Evolutionary conservation across 2,888 invertebrate species (phyloP), one percentile per base, ranked within the genome.

Genomic region (Chrysolina americana): DNA sequence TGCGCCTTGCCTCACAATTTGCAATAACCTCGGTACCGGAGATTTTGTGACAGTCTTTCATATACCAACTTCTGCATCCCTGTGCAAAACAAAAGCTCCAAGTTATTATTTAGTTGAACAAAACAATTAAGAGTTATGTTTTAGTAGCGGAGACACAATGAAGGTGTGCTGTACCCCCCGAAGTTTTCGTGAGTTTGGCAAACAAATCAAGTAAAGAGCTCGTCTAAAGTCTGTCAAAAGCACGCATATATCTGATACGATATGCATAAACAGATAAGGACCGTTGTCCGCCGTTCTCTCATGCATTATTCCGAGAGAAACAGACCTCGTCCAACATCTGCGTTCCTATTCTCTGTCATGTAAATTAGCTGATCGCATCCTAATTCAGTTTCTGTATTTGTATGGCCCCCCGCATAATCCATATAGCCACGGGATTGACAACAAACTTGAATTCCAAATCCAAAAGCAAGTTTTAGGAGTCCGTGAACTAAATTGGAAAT

Each of bases 241-340:
- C 84, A 83, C 81, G 83, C 83, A 80, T 76, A 80, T 80, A 81
- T 76, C 84, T 84, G 82, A 85, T 85, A 81, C 83, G 84, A 85
- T 85, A 86, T 86, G 86, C 86, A 84, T 84, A 85, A 84, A 85
- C 80, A 83, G 77, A 73, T 79, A 74, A 66, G 68, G 76, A 76
- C 76, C 76, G 76, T 65, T 75, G 84, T 83, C 85, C 85, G 83
- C 82, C 83, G 83, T 82, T 84, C 85, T 82, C 87, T 86, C 87
- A 87, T 87, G 86, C 86, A 87, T 87, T 86, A 87, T 87, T 87
- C 86, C 83, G 74, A 70, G 78, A 78, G 79, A 73, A 77, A 78
- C 76, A 74, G 76, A 81, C 75, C 70, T 75, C 76, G 79, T 74
- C 74, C 80, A 75, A 80, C 82, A 82, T 81, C 81, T 81, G 81